These are phyloP conservation scores for Anneissia japonica DNA, from an alignment of 35 echinoderm and acorn worm species.

Conservation along the genomic window DNA sequence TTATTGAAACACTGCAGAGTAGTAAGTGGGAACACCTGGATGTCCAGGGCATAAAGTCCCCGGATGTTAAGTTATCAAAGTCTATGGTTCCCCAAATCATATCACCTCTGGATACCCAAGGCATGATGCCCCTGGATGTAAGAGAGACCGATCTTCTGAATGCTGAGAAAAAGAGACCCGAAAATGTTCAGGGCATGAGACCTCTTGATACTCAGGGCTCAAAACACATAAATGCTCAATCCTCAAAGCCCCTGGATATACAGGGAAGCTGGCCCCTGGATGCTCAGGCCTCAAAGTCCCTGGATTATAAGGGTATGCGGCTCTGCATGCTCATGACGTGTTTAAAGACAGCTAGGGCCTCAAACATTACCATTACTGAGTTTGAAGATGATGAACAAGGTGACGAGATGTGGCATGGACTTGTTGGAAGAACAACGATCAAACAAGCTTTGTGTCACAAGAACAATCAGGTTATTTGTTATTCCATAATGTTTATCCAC, in stretches of 20 bases:
- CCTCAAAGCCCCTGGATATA: background rate
- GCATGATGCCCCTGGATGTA: background rate
- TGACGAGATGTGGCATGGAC: slow-evolving; percentile 60
- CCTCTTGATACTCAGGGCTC: background rate
- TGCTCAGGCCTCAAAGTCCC: background rate
- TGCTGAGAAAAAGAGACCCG: too few relatives aligned
- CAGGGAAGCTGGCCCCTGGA: background rate
- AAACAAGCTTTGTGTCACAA: slow-evolving; percentile 58
- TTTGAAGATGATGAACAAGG: background rate
- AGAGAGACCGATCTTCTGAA: too few relatives aligned
- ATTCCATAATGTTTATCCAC: too few relatives aligned
- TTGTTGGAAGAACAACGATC: slow-evolving; percentile 38
- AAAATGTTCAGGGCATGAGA: background rate
- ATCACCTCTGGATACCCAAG: too few relatives aligned
- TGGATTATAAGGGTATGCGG: background rate
- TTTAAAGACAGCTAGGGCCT: slow-evolving; percentile 55
- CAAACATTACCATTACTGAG: background rate
- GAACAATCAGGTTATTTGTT: slow-evolving; percentile 50
- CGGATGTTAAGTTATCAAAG: too few relatives aligned
- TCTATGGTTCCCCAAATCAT: too few relatives aligned
- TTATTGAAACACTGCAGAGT: slow-evolving; percentile 35
- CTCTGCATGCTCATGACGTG: slow-evolving; percentile 65
- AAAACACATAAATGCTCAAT: background rate
- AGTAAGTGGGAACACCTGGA: background rate
- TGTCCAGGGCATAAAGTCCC: too few relatives aligned